These are phyloP conservation scores for Sebastes melanostomus DNA, from an alignment of 2,797 vertebrate genomes.

Conservation along the genomic window DNA sequence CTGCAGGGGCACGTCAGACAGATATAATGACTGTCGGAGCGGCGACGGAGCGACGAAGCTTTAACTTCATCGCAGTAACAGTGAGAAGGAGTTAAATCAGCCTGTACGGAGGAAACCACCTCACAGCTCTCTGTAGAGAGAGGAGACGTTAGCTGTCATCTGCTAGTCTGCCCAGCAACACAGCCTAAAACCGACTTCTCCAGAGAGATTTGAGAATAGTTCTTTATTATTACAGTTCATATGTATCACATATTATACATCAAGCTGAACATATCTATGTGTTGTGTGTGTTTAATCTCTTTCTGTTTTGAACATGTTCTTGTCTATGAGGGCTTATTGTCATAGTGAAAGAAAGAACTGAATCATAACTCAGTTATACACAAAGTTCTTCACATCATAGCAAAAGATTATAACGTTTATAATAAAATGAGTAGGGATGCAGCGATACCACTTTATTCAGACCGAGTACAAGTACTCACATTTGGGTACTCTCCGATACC, in stretches of 20 bases:
- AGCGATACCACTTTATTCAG: no score
- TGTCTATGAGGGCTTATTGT: fast-evolving
- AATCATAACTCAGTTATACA: no score
- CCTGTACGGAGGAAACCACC: not conserved
- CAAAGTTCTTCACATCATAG: no score
- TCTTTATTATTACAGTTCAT: not conserved
- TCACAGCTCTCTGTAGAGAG: not conserved
- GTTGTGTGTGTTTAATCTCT: not conserved
- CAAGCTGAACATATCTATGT: not conserved
- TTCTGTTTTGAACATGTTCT: not conserved
- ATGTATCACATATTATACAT: not conserved
- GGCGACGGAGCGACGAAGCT: not conserved
- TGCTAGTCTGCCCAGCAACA: not conserved
- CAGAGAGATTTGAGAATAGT: not conserved
- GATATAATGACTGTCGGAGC: not conserved
- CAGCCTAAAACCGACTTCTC: not conserved
- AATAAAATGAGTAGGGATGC: not conserved
- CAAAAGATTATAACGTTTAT: not conserved
- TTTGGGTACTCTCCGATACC: no score
- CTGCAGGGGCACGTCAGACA: not conserved
- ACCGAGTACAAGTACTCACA: no score
- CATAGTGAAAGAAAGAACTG: not conserved
- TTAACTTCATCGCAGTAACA: not conserved
- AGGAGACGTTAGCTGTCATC: not conserved
- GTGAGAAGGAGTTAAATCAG: not conserved